Base-by-base conservation (phyloP, 2,113 vertebrate species). In the Nansenia antarctica region DNA sequence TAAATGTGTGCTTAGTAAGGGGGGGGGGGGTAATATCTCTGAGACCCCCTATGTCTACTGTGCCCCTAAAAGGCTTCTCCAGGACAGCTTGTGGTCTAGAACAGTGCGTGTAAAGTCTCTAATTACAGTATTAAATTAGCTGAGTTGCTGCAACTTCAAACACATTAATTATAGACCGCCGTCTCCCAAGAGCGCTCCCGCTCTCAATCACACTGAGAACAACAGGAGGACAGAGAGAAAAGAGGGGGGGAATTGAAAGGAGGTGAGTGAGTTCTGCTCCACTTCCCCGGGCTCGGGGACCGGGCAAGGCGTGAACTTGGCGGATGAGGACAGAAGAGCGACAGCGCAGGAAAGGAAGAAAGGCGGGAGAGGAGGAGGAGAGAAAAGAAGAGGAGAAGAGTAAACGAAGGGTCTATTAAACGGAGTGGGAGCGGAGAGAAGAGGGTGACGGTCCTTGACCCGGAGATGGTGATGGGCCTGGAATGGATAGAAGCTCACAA, bases 71-170 rank as follows among this genome's bases (percentile, higher is more conserved):
- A 35, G 24, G 62, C 61, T 67, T 2, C 27, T 55, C 55, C 27
- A 8, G 75, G 76, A 71, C 73, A 78, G 80, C 73, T 62, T 26
- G 77, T 27, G 68, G 77, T 80, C 70, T 59, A 24, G 69, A 9
- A n/a, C n/a, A 14, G 57, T 65, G 77, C 67, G 78, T 77, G 65
- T 71, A 70, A 81, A 69, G 67, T 15, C 77, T 77, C 81, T 83
- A 77, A 87, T 88, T 87, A 80, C 14, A 45, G 74, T 78, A 69
- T 74, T 66, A 86, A 90, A 84, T 89, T 64, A 85, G 77, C 79
- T 62, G 73, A 80, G 79, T 75, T 85, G 84, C 81, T 62, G 80
- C 75, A 67, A 89, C 83, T 88, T 90, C 84, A 89, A 88, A 89
- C 83, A 84, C 78, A 73, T 86, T 89, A 82, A 90, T 90, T 88